Evolutionary conservation across 2,113 vertebrate species (phyloP).

Genomic region (Cathartes aura): DNA sequence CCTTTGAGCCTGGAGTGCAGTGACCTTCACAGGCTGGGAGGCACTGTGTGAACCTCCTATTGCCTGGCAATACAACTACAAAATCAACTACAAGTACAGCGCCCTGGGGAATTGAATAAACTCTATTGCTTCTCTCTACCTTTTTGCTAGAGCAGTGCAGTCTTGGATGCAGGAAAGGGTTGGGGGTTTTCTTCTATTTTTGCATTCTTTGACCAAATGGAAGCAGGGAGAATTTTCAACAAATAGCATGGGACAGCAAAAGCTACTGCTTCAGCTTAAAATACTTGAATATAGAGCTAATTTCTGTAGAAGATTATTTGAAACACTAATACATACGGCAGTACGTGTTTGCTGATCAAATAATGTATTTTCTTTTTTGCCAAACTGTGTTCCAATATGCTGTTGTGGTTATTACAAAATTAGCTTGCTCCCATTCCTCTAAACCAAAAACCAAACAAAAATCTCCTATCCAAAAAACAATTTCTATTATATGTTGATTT

Average conservation of each 20-base stretch:
- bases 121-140: background rate
- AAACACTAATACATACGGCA: background rate
- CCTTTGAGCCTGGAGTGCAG: background rate
- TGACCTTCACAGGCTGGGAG: background rate
- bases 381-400: background rate
- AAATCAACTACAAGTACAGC: background rate
- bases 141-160: background rate
- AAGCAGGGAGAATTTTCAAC: background rate
- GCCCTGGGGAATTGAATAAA: background rate
- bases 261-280: background rate
- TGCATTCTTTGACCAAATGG: background rate
- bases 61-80: background rate
- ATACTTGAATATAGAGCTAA: background rate
- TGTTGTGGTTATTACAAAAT: background rate
- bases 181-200: fast-evolving
- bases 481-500: background rate
- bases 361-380: background rate
- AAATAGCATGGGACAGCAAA: background rate
- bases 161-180: background rate
- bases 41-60: background rate
- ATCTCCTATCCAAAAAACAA: background rate
- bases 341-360: background rate
- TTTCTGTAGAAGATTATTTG: background rate
- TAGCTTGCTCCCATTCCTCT: background rate
- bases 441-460: background rate